phyloP scores from a whole-genome alignment of 1,140 invertebrate genomes.

The Samia ricini region DNA sequence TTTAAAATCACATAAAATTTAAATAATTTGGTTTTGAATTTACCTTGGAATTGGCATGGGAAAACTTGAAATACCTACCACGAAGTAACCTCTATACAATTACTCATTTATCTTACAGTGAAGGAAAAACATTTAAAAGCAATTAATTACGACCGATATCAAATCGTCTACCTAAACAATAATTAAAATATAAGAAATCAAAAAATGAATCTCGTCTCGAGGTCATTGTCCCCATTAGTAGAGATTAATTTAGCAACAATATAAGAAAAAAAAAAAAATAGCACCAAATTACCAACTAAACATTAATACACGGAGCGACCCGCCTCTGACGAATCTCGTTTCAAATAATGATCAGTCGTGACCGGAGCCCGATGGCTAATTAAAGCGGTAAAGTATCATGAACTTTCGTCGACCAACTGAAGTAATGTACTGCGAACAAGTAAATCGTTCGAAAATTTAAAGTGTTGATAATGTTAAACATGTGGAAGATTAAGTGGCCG shows the following conservation, averaged over 20 bases:
- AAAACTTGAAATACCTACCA: neutral
- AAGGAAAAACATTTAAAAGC: neutral
- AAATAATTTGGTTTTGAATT: neutral
- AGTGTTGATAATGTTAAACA: slow-evolving; percentile 4
- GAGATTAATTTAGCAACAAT: slow-evolving; percentile 36
- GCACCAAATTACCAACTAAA: slow-evolving; percentile 40
- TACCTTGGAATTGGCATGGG: neutral
- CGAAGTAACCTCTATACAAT: too few species aligned
- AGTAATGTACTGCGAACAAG: neutral
- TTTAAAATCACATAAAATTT: too few species aligned
- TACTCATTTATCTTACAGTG: neutral
- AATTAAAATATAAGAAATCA: neutral
- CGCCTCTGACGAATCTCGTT: slow-evolving; percentile 35
- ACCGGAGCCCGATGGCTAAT: slow-evolving; percentile 31
- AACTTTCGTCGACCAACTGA: slow-evolving; percentile 25
- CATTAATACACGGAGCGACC: slow-evolving; percentile 39
- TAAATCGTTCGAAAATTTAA: neutral
- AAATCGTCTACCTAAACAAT: neutral
- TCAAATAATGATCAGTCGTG: slow-evolving; percentile 30
- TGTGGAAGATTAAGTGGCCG: neutral
- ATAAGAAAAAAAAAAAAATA: slow-evolving; percentile 32
- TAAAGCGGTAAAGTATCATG: slow-evolving; percentile 28
- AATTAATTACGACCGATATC: neutral
- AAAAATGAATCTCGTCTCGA: slow-evolving; percentile 5
- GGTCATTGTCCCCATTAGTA: slow-evolving; percentile 40